Evolutionary conservation across 1,140 invertebrate species (phyloP), one percentile per base, ranked within the genome.

Genomic region (Trypoxylus dichotomus): DNA sequence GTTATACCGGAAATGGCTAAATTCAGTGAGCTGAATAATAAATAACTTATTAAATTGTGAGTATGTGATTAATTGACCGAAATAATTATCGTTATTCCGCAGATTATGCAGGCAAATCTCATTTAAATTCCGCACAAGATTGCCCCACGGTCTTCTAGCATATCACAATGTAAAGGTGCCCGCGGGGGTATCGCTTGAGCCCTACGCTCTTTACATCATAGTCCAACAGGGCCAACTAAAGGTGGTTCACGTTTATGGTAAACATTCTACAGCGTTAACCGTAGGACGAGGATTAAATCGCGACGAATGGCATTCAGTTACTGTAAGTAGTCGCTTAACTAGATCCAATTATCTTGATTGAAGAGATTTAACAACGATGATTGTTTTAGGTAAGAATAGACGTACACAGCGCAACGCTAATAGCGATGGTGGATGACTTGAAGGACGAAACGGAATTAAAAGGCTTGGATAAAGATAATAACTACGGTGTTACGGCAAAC

Each of bases 81-180:
- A 47, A 7, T 47, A 25, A 19, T 63, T 27, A 68, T 27, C 2
- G 1, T 15, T n/a, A 24, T 19, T 79, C 89, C 89, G 47, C 88
- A 95, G 94, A 87, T 88, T 95, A 80, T 95, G 94, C 84, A 90
- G 94, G 81, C 93, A 95, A 86, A 95, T 96, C 86, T 95, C 93
- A 24, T 95, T 96, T 84, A 92, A 94, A 86, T 96, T 96, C 85
- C 92, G 94, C 25, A 96, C 95, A 58, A 90, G 94, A 84, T 88
- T 96, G 79, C 94, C 95, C 7, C 95, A 96, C 85, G 95, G 95
- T 11, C 88, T 96, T 11, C 86, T 97, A 47, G 93, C 96, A 5
- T 96, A 96, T 86, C 95, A 97, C 84, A 95, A 95, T 85, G 94
- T 96, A 25, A 95, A 95, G 86, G 93, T 95, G 85, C 93, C 94